Percentiles rank a stretch among this genome's conserved stretches.
phyloP scores from a whole-genome alignment of 2,113 vertebrate genomes.

The Pseudois nayaur region DNA sequence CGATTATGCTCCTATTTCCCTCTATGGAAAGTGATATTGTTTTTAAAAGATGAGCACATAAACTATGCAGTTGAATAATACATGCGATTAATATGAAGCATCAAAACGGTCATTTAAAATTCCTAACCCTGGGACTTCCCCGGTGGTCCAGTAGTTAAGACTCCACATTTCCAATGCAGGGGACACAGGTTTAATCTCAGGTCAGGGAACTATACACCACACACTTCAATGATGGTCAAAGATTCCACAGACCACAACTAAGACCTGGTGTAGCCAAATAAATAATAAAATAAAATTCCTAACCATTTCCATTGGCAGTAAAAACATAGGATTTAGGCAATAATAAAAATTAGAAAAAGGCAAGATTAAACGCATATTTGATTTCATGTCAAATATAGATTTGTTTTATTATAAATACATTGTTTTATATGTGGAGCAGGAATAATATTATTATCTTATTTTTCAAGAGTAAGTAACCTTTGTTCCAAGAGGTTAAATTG shows the following conservation, averaged over 20 bases:
- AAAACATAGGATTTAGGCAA: constrained; percentile 11
- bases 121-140: background rate
- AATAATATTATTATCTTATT: background rate
- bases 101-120: constrained; percentile 13
- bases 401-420: background rate
- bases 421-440: background rate
- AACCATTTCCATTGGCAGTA: background rate
- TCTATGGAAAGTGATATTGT: background rate
- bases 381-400: constrained; percentile 7
- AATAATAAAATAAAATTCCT: background rate
- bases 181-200: background rate
- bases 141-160: background rate
- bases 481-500: background rate
- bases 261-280: background rate
- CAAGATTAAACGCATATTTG: background rate
- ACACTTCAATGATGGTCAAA: background rate
- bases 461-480: background rate
- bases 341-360: background rate
- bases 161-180: background rate
- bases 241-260: accelerated
- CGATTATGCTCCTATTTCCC: background rate
- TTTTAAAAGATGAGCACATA: background rate
- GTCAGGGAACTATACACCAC: background rate
- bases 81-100: background rate
- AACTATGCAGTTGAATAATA: background rate